Conservation (phyloP, 2,113 vertebrate species). For the Anguilla rostrata region DNA sequence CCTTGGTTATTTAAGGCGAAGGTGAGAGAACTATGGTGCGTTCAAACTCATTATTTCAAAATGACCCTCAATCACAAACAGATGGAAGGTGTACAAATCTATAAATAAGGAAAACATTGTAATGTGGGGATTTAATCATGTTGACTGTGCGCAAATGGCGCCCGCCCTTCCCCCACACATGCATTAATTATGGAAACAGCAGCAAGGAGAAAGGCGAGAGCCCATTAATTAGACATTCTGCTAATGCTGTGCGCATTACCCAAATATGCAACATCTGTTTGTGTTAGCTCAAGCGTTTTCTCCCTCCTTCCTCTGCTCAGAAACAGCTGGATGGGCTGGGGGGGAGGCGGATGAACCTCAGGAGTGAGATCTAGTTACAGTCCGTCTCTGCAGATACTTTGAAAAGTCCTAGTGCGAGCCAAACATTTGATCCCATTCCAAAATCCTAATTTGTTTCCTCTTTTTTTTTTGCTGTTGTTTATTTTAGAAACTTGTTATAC, state of each 20-base stretch:
- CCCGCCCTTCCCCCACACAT: neutral
- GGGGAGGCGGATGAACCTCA: neutral
- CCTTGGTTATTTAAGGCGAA: neutral
- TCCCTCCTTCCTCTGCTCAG: neutral
- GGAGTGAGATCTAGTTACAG: neutral
- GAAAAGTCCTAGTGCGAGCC: neutral
- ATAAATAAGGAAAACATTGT: neutral
- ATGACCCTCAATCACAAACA: neutral
- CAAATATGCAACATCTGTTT: conserved; percentile 28
- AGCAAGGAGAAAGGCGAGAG: neutral
- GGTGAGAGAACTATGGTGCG: neutral
- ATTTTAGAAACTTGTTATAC: neutral
- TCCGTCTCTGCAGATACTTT: neutral
- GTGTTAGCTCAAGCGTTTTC: neutral
- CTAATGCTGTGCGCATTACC: conserved; percentile 10
- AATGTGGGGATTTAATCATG: neutral
- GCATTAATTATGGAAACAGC: conserved; percentile 21
- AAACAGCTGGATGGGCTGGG: conserved; percentile 12
- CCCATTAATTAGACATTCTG: conserved; percentile 28
- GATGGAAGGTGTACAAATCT: neutral
- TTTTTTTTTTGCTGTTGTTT: neutral
- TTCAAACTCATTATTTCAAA: neutral
- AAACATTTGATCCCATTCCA: neutral
- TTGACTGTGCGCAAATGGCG: neutral
- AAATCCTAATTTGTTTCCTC: neutral